Percentiles rank a stretch among this genome's conserved stretches.
phyloP scores from a whole-genome alignment of 2,113 vertebrate species.

The Proterorhinus semilunaris region DNA sequence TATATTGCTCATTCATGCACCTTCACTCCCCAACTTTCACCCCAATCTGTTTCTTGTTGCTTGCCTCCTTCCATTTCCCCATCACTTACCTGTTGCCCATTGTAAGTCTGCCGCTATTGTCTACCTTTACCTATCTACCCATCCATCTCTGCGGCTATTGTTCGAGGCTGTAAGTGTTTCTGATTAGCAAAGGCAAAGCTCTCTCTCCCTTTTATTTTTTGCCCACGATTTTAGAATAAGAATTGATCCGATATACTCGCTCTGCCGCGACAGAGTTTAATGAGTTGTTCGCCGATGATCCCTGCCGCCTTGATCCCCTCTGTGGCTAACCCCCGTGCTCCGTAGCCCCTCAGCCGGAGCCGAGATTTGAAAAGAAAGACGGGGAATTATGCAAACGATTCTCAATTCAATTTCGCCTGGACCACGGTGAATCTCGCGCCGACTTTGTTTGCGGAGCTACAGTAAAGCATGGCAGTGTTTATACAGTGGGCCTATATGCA shows the following conservation, averaged over 20 bases:
- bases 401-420: slow-evolving; percentile 7
- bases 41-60: slow-evolving; percentile 56
- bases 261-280: slow-evolving; percentile 39
- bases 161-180: neutral
- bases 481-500: neutral
- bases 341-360: slow-evolving; percentile 45
- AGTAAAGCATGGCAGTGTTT: neutral
- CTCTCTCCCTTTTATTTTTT: slow-evolving; percentile 13
- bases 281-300: slow-evolving; percentile 59
- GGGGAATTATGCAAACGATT: slow-evolving; percentile 35
- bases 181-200: slow-evolving; percentile 20
- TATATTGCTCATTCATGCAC: neutral
- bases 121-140: slow-evolving; percentile 15
- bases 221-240: slow-evolving; percentile 15
- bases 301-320: slow-evolving; percentile 46
- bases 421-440: neutral
- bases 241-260: slow-evolving; percentile 43
- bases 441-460: slow-evolving; percentile 7
- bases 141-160: slow-evolving; percentile 7
- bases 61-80: slow-evolving; percentile 22
- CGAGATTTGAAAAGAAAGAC: slow-evolving; percentile 9
- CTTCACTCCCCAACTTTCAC: slow-evolving; percentile 41
- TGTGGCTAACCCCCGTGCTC: slow-evolving; percentile 30
- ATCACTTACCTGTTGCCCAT: slow-evolving; percentile 18
- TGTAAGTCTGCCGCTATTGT: slow-evolving; percentile 16